Conservation (phyloP, 2,113 vertebrate genomes). For the Seriola dumerili region DNA sequence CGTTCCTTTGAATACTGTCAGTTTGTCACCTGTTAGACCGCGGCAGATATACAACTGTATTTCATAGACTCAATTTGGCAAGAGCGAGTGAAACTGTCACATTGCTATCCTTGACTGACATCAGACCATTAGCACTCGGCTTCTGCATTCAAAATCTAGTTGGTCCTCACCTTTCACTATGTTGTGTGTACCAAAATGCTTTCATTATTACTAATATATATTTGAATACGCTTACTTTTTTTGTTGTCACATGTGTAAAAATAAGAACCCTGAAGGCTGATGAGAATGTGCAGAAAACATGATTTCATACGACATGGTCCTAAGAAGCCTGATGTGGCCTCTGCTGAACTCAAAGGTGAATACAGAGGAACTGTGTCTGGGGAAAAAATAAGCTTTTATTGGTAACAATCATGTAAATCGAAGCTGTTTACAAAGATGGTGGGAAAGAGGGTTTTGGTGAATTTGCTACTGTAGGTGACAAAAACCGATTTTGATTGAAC, state of each 20-base stretch:
- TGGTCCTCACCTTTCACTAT: constrained; percentile 12
- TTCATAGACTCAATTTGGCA: constrained; percentile 6
- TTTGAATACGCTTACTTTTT: constrained; percentile 14
- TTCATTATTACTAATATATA: constrained; percentile 22
- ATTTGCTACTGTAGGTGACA: constrained; percentile 24
- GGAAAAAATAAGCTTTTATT: constrained; percentile 32
- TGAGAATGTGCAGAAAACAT: constrained; percentile 8
- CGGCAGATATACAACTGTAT: constrained; percentile 3
- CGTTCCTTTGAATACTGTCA: background rate
- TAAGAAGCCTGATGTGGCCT: background rate
- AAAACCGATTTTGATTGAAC: constrained; percentile 41
- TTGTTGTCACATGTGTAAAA: background rate
- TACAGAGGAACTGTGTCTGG: background rate
- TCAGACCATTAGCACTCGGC: background rate
- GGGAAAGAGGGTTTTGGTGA: background rate
- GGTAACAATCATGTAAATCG: constrained; percentile 43
- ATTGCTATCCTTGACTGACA: background rate
- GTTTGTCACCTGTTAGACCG: background rate
- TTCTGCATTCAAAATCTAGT: background rate
- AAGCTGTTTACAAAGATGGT: constrained; percentile 31
- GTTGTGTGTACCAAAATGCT: constrained; percentile 12
- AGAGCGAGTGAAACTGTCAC: background rate
- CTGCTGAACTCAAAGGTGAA: constrained; percentile 5
- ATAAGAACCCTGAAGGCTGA: background rate
- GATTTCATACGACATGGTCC: background rate